Conservation (phyloP, 2,888 invertebrate species). For the Helobdella robusta region DNA sequence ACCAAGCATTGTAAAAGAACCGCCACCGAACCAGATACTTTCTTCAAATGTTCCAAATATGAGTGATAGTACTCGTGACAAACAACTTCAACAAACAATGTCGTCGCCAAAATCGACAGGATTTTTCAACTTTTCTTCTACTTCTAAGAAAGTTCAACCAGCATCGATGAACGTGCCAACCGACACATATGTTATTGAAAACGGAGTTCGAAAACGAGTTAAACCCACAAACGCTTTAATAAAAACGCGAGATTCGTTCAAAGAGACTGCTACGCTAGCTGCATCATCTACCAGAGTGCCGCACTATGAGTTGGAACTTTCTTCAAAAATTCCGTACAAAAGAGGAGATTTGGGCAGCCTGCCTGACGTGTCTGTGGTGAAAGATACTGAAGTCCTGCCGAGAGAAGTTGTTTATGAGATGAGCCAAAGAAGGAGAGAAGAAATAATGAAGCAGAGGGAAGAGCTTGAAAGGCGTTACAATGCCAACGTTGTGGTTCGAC, state of each 20-base stretch:
- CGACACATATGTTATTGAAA: slow-evolving; percentile 23
- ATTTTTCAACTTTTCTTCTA: neutral
- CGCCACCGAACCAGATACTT: neutral
- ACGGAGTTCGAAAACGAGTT: slow-evolving; percentile 23
- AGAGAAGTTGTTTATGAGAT: slow-evolving; percentile 28
- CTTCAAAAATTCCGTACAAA: slow-evolving; percentile 19
- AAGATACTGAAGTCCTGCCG: slow-evolving; percentile 23
- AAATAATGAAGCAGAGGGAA: slow-evolving; percentile 23
- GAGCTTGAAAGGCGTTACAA: slow-evolving; percentile 22
- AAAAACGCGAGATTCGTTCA: neutral
- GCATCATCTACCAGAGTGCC: no score
- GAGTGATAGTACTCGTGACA: neutral
- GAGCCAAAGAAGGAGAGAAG: slow-evolving; percentile 29
- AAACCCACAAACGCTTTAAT: slow-evolving; percentile 4
- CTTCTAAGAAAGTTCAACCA: neutral
- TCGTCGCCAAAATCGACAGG: neutral
- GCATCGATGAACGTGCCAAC: slow-evolving; percentile 10
- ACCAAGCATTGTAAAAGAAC: slow-evolving; percentile 27
- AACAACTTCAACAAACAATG: neutral
- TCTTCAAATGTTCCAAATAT: neutral
- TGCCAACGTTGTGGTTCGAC: slow-evolving; percentile 9
- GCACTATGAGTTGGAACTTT: slow-evolving; percentile 21
- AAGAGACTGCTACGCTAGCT: slow-evolving; percentile 3
- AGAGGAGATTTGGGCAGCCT: slow-evolving; percentile 21
- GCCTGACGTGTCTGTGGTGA: slow-evolving; percentile 25